phyloP scores from a whole-genome alignment of 92 coral and sea anemone genomes.

The Bergia puertoricense region DNA sequence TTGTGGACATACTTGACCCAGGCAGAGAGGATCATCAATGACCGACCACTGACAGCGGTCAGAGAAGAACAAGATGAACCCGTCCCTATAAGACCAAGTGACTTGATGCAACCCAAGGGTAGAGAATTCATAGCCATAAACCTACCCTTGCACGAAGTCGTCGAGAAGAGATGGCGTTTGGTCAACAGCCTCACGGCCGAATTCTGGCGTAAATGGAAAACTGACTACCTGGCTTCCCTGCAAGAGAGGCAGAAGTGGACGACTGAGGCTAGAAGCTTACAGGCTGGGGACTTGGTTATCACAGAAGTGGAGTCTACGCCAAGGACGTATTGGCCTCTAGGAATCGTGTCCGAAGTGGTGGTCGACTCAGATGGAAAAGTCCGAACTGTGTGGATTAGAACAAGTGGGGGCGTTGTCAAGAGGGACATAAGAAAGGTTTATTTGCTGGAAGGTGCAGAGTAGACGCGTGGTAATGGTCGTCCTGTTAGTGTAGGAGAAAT shows the following conservation, averaged over 20 bases:
- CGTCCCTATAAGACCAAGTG: background rate
- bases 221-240: constrained; percentile 30
- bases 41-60: background rate
- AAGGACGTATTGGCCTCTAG: constrained; percentile 39
- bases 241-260: constrained; percentile 45
- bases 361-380: constrained; percentile 27
- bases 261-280: background rate
- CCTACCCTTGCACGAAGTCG: background rate
- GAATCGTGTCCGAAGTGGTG: constrained; percentile 16
- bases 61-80: background rate
- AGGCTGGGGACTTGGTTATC: constrained; percentile 30
- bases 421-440: constrained; percentile 29
- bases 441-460: constrained; percentile 18
- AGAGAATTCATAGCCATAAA: background rate
- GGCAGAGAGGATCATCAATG: too few species aligned
- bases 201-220: too few species aligned
- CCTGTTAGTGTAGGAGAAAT: background rate
- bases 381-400: constrained; percentile 9
- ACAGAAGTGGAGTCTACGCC: constrained; percentile 33
- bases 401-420: background rate
- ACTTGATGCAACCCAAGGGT: background rate
- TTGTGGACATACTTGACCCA: constrained; percentile 9
- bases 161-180: background rate
- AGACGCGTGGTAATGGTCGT: background rate
- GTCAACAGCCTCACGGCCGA: constrained; percentile 4